phyloP scores from a whole-genome alignment of 2,888 invertebrate genomes.

The Eupeodes luniger region DNA sequence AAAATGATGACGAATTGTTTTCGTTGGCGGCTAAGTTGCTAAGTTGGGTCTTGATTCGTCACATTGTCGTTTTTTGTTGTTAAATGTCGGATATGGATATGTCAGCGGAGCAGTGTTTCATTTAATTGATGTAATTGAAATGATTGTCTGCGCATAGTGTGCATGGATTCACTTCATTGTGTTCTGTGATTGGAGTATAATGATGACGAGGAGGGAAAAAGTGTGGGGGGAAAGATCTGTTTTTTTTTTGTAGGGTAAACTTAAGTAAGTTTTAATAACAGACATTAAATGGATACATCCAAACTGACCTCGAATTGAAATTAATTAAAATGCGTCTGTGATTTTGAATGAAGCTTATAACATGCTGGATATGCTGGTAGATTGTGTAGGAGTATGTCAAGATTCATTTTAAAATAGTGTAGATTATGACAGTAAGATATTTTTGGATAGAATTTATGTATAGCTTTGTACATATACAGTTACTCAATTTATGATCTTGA shows the following conservation, averaged over 20 bases:
- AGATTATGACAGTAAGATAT: conserved; percentile 23
- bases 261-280: conserved; percentile 34
- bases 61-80: not conserved
- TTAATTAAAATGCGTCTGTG: conserved; percentile 48
- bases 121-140: conserved; percentile 66
- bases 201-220: not conserved
- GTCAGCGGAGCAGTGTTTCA: conserved; percentile 41
- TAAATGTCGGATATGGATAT: conserved; percentile 55
- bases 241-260: not conserved
- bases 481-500: conserved; percentile 25
- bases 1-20: conserved; percentile 21
- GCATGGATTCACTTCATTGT: conserved; percentile 19
- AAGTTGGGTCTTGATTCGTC: not conserved
- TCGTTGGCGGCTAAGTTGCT: conserved; percentile 1
- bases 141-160: conserved; percentile 35
- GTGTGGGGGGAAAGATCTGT: not conserved
- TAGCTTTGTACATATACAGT: not conserved
- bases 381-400: conserved; percentile 25
- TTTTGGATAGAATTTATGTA: not conserved
- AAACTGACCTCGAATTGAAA: conserved; percentile 39
- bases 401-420: not conserved
- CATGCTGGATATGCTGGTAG: not conserved
- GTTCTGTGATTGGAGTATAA: not conserved
- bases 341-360: conserved; percentile 24
- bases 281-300: conserved; percentile 19